These are phyloP conservation scores for Enteromius anoplus DNA, from an alignment of 2,797 vertebrate species.

Conservation along the genomic window DNA sequence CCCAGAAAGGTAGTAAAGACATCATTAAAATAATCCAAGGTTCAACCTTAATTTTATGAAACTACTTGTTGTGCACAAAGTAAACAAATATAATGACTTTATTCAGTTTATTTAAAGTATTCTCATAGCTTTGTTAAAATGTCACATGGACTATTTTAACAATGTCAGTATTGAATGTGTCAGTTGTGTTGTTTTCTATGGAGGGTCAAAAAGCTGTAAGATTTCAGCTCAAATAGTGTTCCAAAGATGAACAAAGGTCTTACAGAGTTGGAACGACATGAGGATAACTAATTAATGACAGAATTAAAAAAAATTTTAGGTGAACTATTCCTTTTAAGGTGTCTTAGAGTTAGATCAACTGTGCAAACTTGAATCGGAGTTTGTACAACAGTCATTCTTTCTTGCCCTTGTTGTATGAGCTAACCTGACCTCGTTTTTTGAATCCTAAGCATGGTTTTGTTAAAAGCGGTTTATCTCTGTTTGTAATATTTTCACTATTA, in stretches of 20 bases:
- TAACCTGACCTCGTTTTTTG: not conserved
- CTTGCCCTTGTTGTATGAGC: not conserved
- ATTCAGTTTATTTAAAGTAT: not conserved
- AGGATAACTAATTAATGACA: not conserved
- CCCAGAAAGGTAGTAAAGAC: not conserved
- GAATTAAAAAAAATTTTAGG: not conserved
- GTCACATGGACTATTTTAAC: not conserved
- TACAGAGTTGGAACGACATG: not conserved
- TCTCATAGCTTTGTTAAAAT: not conserved
- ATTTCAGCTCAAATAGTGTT: not conserved
- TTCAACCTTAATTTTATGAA: not conserved
- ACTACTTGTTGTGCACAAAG: not conserved
- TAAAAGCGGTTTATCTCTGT: not conserved
- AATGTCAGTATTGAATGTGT: not conserved
- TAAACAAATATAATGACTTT: not conserved
- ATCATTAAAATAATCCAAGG: not conserved
- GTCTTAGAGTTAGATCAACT: not conserved
- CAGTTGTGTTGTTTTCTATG: not conserved
- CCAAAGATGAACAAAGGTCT: not conserved
- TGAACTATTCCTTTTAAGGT: not conserved
- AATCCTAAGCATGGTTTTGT: not conserved
- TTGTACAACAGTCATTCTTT: not conserved
- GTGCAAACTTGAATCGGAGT: not conserved
- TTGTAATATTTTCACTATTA: conserved; percentile 48
- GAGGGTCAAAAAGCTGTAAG: not conserved